phyloP scores from a whole-genome alignment of 2,797 vertebrate species.

The Alosa sapidissima region DNA sequence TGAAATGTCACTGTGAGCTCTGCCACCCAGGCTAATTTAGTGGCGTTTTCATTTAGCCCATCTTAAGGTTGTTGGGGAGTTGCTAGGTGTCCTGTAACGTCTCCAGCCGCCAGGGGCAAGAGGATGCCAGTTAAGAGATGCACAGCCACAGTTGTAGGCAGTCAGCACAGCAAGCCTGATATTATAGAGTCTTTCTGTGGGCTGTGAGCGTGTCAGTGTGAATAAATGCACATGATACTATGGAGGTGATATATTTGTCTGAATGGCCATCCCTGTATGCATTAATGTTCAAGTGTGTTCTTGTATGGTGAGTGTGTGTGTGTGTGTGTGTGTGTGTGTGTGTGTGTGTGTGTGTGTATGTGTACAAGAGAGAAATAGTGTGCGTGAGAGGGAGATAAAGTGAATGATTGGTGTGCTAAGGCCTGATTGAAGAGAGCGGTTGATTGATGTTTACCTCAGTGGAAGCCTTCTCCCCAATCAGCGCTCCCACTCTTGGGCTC shows the following conservation, averaged over 20 bases:
- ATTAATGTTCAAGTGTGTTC: neutral
- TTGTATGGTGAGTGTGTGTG: neutral
- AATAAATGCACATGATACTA: neutral
- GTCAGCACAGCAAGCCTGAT: neutral
- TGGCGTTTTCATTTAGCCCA: neutral
- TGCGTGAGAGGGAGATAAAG: neutral
- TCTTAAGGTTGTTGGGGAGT: neutral
- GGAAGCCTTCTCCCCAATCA: constrained; percentile 27
- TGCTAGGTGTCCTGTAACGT: neutral
- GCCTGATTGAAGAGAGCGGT: constrained; percentile 33
- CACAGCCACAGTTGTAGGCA: neutral
- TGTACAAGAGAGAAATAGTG: neutral
- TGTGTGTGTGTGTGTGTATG: neutral
- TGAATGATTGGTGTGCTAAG: constrained; percentile 34
- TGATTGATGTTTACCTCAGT: constrained; percentile 31
- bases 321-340: constrained; percentile 2
- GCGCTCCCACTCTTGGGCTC: neutral
- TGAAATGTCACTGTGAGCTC: constrained; percentile 39
- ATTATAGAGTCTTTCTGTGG: neutral
- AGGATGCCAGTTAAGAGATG: neutral
- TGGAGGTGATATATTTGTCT: neutral
- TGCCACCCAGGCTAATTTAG: neutral
- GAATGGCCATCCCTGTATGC: neutral
- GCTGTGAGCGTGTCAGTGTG: neutral
- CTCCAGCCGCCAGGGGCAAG: neutral